Evolutionary conservation across 2,797 vertebrate species (phyloP).

Genomic region (Rhinella marina): DNA sequence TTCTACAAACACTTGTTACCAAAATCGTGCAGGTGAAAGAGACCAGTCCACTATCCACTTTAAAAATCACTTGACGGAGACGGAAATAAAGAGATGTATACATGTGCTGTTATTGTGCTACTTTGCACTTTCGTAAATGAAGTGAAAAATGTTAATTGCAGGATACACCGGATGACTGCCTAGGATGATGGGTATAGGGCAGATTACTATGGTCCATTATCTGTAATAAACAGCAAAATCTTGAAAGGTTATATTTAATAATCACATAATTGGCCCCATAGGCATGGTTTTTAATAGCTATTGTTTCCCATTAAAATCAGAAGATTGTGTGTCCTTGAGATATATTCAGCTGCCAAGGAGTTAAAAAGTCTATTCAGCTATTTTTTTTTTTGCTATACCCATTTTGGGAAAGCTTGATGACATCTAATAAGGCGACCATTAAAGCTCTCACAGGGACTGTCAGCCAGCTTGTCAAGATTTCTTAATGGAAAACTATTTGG

Average conservation of each 20-base stretch:
- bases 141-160: slow-evolving; percentile 5
- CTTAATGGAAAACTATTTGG: no score
- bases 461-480: no score
- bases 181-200: not conserved
- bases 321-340: no score
- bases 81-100: not conserved
- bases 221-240: not conserved
- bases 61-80: slow-evolving; percentile 16
- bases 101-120: not conserved
- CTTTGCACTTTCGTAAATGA: slow-evolving; percentile 22
- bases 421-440: no score
- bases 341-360: no score
- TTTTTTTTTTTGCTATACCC: no score
- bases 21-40: slow-evolving; percentile 12
- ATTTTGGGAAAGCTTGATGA: no score
- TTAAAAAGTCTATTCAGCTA: no score
- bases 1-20: slow-evolving; percentile 39
- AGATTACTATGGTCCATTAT: not conserved
- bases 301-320: no score
- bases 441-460: no score
- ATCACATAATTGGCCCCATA: not conserved
- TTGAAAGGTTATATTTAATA: not conserved
- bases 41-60: slow-evolving; percentile 3
- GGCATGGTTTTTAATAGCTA: no score
- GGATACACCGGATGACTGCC: not conserved